Percentiles rank a stretch among this genome's conserved stretches.
Conservation (phyloP, 2,113 vertebrate species). For the Pogonocichla stellata region DNA sequence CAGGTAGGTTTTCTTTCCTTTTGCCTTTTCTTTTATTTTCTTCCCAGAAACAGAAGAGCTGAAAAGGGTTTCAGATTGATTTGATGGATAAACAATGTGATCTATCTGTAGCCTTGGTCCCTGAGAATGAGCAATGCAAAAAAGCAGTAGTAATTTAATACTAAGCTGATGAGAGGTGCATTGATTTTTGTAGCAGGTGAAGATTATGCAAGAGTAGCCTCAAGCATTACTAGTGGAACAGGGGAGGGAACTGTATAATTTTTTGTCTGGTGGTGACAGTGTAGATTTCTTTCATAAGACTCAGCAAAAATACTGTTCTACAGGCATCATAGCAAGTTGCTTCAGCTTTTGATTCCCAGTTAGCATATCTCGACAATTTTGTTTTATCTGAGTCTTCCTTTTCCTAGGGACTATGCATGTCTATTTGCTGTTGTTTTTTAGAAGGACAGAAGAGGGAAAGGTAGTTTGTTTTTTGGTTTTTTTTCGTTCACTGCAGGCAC, state of each 20-base stretch:
- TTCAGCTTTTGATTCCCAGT: conserved; percentile 12
- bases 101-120: conserved; percentile 21
- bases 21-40: background rate
- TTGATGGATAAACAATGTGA: background rate
- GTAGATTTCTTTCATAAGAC: conserved; percentile 40
- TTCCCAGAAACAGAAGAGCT: background rate
- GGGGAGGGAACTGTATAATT: conserved; percentile 41
- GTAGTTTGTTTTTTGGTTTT: background rate
- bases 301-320: conserved; percentile 59
- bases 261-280: conserved; percentile 42
- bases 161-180: conserved; percentile 49
- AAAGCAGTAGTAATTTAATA: conserved; percentile 63
- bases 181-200: conserved; percentile 70
- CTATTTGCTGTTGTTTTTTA: background rate
- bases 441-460: background rate
- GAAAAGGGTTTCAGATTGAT: background rate
- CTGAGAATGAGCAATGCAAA: conserved; percentile 16
- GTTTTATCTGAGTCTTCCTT: background rate
- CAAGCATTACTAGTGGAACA: background rate
- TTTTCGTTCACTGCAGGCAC: background rate
- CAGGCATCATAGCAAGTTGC: background rate
- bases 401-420: background rate
- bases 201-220: conserved; percentile 50
- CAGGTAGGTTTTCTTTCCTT: background rate
- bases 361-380: background rate